Evolutionary conservation across 2,797 vertebrate species (phyloP), one percentile per base, ranked within the genome.

Genomic region (Centropyge bicolor): DNA sequence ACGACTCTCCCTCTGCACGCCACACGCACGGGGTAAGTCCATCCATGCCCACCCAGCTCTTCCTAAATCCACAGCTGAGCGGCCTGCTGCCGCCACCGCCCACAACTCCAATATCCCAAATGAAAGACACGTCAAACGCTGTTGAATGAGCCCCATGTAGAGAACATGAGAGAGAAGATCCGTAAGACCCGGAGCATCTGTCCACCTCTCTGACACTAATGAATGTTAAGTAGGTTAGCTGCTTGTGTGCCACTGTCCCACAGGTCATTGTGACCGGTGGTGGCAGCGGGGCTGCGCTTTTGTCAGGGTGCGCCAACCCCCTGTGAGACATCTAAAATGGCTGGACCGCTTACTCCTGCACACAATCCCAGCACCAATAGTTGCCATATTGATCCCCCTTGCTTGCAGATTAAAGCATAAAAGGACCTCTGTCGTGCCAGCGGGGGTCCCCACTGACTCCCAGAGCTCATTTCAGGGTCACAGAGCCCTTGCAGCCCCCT

Each of bases 371-470:
- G 74, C 63, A 91, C 89, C 94, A 93, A 94, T 94, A 94, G 92
- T 94, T 89, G 86, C 96, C 97, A 97, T 97, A 98, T 98, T 97
- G 97, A 95, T 97, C 95, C 94, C 61, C 70, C 95, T 95, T 96
- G 95, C 96, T 95, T 94, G 96, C 96, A 97, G 96, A 97, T 98
- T 98, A 97, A 97, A 96, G 95, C 93, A 95, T 96, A 97, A 97
- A 97, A 93, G 78, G 65, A 94, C 95, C 95, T 94, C 96, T 95
- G 92, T 96, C 94, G 90, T 95, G 92, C 90, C 96, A 94, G 96
- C 91, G 88, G 97, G 97, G 94, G 92, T 92, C 94, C 94, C 80
- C 81, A 59, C 94, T 93, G 93, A 93, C 96, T 96, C 96, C 96
- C 94, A 90, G 94, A 92, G 95, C 93, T 95, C 95, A 95, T 95